Evolutionary conservation across 1,140 invertebrate species (phyloP), one percentile per base, ranked within the genome.

Genomic region (Littorina saxatilis): DNA sequence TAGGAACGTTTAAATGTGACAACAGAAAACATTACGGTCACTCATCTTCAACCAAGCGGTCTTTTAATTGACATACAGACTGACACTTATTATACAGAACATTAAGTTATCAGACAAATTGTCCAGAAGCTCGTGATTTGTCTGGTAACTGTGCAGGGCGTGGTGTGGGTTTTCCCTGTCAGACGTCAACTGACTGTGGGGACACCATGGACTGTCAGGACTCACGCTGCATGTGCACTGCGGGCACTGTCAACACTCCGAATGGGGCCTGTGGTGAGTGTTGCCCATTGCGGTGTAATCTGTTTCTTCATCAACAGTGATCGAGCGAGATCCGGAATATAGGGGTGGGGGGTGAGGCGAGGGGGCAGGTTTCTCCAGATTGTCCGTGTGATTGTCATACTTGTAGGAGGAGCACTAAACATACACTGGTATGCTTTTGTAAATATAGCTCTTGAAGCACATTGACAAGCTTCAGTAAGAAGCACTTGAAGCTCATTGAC

Each of bases 201-300:
- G 68, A 72, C 68, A 72, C 68, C 35, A 72, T 72, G 68, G 17
- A 40, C 68, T 72, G 68, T n/a, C 39, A 35, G 0, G 23, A 72
- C 37, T 7, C 35, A 13, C 39, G 35, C 20, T 72, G 68, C 68
- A 40, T 37, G 40, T 72, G 68, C 40, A 37, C 15, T n/a, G 35
- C 68, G 29, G 68, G 68, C 17, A 70, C 68, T 4, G 68, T 72
- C 9, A 11, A 37, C 15, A 72, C 68, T 0, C 3, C 20, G 4
- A 9, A 20, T 7, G 68, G 68, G 4, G 13, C 68, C 35, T 72
- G 68, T 72, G 68, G 68, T 72, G 7, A 40, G 68, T 72, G 13
- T 5, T 5, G 43, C 7, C 5, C 43, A 47, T 5, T 47, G 43
- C 43, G 5, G 43, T 47, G 17, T 17, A 9, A 5, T 47, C 7